Base-by-base conservation (phyloP, 2,797 vertebrate species). In the Urophycis tenuis region DNA sequence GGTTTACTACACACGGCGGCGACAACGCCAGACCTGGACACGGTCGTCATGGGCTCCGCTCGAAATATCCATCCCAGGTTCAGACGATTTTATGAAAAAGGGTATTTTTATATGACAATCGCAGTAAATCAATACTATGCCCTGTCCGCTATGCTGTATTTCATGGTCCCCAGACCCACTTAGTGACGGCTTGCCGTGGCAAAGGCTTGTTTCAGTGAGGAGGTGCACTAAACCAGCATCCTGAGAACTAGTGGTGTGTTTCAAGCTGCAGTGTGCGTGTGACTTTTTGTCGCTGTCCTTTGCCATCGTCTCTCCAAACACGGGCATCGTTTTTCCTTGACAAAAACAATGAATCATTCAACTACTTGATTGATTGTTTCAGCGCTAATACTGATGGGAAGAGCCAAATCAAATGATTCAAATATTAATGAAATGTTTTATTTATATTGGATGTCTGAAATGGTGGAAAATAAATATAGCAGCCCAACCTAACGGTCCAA, bases 61-160 rank as follows among this genome's bases (percentile, higher is more conserved):
- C n/a, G 11, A 64, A 64, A 64, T 25, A 64, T 64, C 53, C n/a
- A 64, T 64, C 53, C 53, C 53, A 22, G 53, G 25, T 64, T 64
- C 53, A 64, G 53, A 64, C 53, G 53, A 10, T 64, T 64, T 64
- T 29, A 64, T 64, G 53, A 64, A 64, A 11, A 64, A 2, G n/a
- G n/a, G n/a, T n/a, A 64, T 29, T 25, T 64, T 64, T 49, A 25
- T 64, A 25, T 29, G 53, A 64, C 53, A 64, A 64, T 64, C n/a
- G 53, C 53, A 64, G 29, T 64, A 64, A 29, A 64, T 64, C 53
- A 64, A 64, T 64, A 64, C 25, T 64, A 64, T 64, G 49, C n/a
- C 3, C 53, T 4, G 53, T 64, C 53, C 29, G 53, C 53, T 29
- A n/a, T 25, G 22, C n/a, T 64, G 53, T 25, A 64, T 64, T 25